phyloP scores from a whole-genome alignment of 2,888 invertebrate species.

The Orthosia cruda region DNA sequence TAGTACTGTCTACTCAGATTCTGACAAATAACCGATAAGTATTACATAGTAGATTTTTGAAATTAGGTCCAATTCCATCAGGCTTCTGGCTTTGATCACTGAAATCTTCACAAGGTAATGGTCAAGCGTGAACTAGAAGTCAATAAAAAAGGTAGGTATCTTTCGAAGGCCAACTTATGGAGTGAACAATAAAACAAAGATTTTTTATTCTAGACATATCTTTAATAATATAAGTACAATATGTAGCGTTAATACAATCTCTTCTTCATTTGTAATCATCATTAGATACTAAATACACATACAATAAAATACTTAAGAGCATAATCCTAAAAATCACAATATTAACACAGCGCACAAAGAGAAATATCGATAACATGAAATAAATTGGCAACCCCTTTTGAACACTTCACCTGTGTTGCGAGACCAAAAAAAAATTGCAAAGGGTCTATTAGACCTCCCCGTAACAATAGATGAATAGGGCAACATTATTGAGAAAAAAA shows the following conservation, averaged over 20 bases:
- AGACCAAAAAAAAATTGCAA: slow-evolving; percentile 79
- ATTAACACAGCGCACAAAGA: slow-evolving; percentile 65
- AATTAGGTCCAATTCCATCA: not conserved
- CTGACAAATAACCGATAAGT: no score
- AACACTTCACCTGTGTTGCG: slow-evolving; percentile 80
- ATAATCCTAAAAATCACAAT: slow-evolving; percentile 56
- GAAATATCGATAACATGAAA: slow-evolving; percentile 64
- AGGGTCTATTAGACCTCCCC: slow-evolving; percentile 81
- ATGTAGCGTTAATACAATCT: no score
- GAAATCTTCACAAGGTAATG: not conserved
- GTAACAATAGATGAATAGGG: slow-evolving; percentile 83
- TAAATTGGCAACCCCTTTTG: slow-evolving; percentile 77
- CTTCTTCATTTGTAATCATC: not conserved
- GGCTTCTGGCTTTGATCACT: not conserved
- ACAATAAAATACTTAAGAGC: not conserved
- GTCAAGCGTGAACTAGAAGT: no score
- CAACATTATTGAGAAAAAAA: slow-evolving; percentile 77
- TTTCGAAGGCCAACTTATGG: no score
- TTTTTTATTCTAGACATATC: not conserved
- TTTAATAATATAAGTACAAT: not conserved
- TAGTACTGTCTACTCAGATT: no score
- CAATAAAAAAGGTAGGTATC: no score
- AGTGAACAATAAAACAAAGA: not conserved
- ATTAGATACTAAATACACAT: not conserved
- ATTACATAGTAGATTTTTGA: no score